Percentiles rank a stretch among this genome's conserved stretches.
These are phyloP conservation scores for Gerosis bhagava DNA, from an alignment of 2,888 invertebrate genomes.

Conservation along the genomic window DNA sequence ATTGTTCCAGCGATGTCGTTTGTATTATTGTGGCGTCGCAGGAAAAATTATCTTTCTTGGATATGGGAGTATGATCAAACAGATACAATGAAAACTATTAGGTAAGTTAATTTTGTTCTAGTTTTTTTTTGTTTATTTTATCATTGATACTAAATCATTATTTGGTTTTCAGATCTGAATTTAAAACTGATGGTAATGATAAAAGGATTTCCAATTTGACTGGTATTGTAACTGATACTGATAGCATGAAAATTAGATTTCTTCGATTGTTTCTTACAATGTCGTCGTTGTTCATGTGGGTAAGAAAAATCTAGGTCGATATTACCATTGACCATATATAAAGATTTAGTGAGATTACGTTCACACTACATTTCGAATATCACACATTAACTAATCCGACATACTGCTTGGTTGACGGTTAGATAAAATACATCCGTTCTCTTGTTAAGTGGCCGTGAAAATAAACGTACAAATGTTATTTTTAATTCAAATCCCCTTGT, in stretches of 20 bases:
- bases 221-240: slow-evolving; percentile 8
- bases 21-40: slow-evolving; percentile 14
- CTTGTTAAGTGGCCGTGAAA: no score
- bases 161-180: slow-evolving; percentile 10
- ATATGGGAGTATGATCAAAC: slow-evolving; percentile 13
- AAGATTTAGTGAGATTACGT: no score
- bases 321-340: no score
- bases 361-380: no score
- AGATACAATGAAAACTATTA: neutral
- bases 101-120: no score
- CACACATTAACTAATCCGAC: no score
- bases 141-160: no score
- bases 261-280: slow-evolving; percentile 5
- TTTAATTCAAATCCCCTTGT: no score
- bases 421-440: no score
- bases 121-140: no score
- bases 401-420: no score
- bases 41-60: slow-evolving; percentile 12
- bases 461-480: no score
- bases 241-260: slow-evolving; percentile 2
- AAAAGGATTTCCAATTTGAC: slow-evolving; percentile 12
- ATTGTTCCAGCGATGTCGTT: slow-evolving; percentile 10
- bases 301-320: slow-evolving; percentile 4
- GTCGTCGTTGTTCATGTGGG: slow-evolving; percentile 1
- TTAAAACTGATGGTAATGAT: slow-evolving; percentile 5